phyloP scores from a whole-genome alignment of 1,140 invertebrate species.

The Brevipalpus yothersi region DNA sequence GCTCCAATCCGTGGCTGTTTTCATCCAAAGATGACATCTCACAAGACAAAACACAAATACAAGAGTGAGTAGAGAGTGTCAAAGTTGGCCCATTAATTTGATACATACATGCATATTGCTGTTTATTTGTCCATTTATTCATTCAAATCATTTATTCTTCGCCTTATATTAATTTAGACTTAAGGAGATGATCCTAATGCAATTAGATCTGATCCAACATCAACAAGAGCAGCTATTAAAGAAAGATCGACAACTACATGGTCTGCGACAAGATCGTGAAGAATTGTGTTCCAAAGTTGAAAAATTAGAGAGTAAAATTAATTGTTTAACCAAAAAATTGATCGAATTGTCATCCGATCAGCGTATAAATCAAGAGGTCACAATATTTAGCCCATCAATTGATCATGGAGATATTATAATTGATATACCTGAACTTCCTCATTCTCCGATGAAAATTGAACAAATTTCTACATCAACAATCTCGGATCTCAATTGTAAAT shows the following conservation, averaged over 20 bases:
- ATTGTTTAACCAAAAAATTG: constrained; percentile 1
- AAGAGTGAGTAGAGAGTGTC: neutral
- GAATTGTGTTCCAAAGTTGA: constrained; percentile 23
- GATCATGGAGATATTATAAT: no score
- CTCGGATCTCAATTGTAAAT: no score
- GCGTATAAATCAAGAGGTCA: no score
- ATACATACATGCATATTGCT: neutral
- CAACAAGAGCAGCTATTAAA: constrained; percentile 38
- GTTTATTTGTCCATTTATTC: neutral
- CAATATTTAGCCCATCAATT: no score
- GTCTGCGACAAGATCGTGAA: constrained; percentile 35
- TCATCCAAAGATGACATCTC: neutral
- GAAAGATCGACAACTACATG: constrained; percentile 35
- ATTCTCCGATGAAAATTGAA: no score
- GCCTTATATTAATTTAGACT: constrained; percentile 23
- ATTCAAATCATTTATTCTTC: neutral
- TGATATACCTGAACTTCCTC: no score
- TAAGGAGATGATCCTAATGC: constrained; percentile 37
- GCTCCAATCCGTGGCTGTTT: neutral
- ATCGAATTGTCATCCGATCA: neutral
- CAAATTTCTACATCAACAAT: no score
- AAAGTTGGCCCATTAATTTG: neutral
- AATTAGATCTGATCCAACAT: constrained; percentile 43
- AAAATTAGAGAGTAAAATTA: constrained; percentile 2
- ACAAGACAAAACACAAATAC: neutral